A percentile compares a stretch with the other conserved stretches of the same genome.
phyloP scores from a whole-genome alignment of 2,888 invertebrate species.

The Caenorhabditis sinica region DNA sequence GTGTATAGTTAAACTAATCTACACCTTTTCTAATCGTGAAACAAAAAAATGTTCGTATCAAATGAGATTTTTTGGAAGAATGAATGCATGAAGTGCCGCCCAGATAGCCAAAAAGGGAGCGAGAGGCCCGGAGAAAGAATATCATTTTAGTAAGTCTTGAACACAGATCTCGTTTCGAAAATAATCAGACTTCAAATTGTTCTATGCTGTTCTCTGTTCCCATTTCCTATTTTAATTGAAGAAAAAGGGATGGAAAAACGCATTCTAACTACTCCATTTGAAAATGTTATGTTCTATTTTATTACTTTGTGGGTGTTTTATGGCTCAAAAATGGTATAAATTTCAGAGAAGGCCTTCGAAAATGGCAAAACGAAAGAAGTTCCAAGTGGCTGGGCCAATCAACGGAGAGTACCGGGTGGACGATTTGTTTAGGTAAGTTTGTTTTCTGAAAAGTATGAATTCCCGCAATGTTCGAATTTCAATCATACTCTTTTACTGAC shows the following conservation, averaged over 20 bases:
- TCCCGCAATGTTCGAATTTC: too few species aligned
- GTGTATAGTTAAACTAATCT: constrained; percentile 1
- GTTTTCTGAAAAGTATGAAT: too few species aligned
- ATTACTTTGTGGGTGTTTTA: too few species aligned
- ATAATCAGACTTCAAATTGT: too few species aligned
- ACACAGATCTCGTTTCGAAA: too few species aligned
- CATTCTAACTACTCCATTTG: too few species aligned
- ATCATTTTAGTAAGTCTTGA: too few species aligned
- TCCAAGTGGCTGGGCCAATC: neutral
- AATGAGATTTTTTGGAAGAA: neutral
- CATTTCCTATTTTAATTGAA: too few species aligned
- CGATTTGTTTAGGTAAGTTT: constrained; percentile 40
- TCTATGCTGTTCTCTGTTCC: neutral
- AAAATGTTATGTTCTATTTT: too few species aligned
- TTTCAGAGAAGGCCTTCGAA: neutral
- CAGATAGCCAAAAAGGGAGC: neutral
- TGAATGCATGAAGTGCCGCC: neutral
- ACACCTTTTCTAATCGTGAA: neutral
- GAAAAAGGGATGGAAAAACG: too few species aligned
- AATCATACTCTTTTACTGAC: neutral
- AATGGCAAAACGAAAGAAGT: constrained; percentile 19
- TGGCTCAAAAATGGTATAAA: neutral
- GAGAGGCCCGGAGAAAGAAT: too few species aligned
- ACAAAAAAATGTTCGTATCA: neutral
- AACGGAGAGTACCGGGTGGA: constrained; percentile 47